Conservation (phyloP, 2,888 invertebrate species). For the Fragum whitleyi region DNA sequence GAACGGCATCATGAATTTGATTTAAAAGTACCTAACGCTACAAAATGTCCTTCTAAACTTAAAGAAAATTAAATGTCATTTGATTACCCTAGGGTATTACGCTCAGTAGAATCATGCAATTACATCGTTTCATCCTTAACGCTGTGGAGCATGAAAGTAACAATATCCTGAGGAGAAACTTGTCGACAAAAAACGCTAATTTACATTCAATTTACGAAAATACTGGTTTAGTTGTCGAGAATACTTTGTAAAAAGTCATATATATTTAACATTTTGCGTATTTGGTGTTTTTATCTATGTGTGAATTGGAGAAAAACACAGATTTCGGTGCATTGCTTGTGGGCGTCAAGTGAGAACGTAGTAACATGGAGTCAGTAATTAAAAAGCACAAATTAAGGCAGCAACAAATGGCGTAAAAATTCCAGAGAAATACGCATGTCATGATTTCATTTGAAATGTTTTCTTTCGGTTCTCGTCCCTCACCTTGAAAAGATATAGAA, state of each 20-base stretch:
- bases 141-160: not conserved
- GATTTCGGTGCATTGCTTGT: not conserved
- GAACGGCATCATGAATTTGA: not conserved
- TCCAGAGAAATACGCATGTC: conserved; percentile 1
- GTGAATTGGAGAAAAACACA: not conserved
- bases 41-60: conserved; percentile 7
- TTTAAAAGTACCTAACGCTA: conserved; percentile 3
- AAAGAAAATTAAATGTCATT: conserved; percentile 26
- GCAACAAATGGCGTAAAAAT: conserved; percentile 19
- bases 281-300: too few species aligned
- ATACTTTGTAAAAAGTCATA: too few species aligned
- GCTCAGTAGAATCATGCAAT: conserved; percentile 16
- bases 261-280: too few species aligned
- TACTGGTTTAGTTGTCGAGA: too few species aligned
- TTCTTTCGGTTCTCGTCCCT: too few species aligned
- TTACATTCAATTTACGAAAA: too few species aligned
- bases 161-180: too few species aligned
- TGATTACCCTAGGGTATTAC: conserved; percentile 25
- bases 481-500: too few species aligned
- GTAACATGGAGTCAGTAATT: conserved; percentile 15
- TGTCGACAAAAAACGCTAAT: too few species aligned
- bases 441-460: not conserved
- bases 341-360: not conserved
- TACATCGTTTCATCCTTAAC: conserved; percentile 1
- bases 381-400: conserved; percentile 25